phyloP scores from a whole-genome alignment of 2,888 invertebrate species.

The Hyles lineata region DNA sequence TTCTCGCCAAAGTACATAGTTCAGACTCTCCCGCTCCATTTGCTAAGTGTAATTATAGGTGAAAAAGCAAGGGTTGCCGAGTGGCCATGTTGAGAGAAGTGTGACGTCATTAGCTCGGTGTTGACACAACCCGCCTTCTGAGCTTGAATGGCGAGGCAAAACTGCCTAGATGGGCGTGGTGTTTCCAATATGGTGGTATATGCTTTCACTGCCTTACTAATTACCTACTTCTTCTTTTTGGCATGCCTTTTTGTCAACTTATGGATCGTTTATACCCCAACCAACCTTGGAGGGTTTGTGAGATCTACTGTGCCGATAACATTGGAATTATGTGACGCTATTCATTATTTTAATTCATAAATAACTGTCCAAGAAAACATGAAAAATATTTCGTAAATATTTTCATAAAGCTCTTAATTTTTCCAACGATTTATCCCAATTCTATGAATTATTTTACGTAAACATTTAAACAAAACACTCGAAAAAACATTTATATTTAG shows the following conservation, averaged over 20 bases:
- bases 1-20: slow-evolving; percentile 29
- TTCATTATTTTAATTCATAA: not conserved
- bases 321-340: not conserved
- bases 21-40: slow-evolving; percentile 48
- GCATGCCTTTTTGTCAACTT: slow-evolving; percentile 32
- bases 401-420: too few species aligned
- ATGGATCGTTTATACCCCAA: slow-evolving; percentile 12
- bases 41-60: slow-evolving; percentile 67
- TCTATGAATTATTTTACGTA: too few species aligned
- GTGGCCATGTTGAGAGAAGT: slow-evolving; percentile 74
- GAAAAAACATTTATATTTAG: not conserved
- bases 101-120: slow-evolving; percentile 80
- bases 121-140: slow-evolving; percentile 78
- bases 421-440: too few species aligned
- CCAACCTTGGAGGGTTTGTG: too few species aligned
- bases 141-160: slow-evolving; percentile 64
- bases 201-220: slow-evolving; percentile 39
- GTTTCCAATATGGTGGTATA: slow-evolving; percentile 48
- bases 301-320: not conserved
- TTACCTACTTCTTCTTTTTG: slow-evolving; percentile 34
- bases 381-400: too few species aligned
- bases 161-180: slow-evolving; percentile 68
- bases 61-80: slow-evolving; percentile 69
- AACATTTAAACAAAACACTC: too few species aligned
- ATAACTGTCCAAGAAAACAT: too few species aligned